Evolutionary conservation across 2,888 invertebrate species (phyloP).

Genomic region (Scrobipalpa atriplicella): DNA sequence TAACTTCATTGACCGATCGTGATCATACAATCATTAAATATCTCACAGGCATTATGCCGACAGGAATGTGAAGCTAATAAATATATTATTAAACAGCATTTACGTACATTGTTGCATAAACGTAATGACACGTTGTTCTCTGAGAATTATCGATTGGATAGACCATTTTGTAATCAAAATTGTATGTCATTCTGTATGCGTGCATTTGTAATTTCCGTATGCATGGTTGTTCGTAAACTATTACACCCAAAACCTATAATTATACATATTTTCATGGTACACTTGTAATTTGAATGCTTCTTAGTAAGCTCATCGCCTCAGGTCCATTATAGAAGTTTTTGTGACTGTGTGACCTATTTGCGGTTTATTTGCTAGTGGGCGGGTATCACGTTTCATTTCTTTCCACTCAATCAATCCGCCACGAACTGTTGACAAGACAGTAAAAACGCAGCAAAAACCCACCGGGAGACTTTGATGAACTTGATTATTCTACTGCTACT

Average conservation of each 20-base stretch:
- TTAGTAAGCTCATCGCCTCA: not conserved
- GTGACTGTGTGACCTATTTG: not conserved
- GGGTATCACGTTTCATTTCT: not conserved
- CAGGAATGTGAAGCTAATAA: slow-evolving; percentile 38
- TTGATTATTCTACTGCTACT: slow-evolving; percentile 53
- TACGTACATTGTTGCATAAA: slow-evolving; percentile 49
- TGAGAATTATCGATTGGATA: slow-evolving; percentile 54
- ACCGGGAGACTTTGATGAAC: slow-evolving; percentile 26
- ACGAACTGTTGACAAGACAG: slow-evolving; percentile 13
- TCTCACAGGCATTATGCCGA: slow-evolving; percentile 18
- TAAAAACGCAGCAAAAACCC: slow-evolving; percentile 18
- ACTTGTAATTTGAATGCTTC: not conserved
- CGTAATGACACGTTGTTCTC: slow-evolving; percentile 52
- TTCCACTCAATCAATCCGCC: slow-evolving; percentile 21
- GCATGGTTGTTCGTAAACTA: slow-evolving; percentile 9
- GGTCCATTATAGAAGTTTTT: not conserved
- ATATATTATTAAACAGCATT: slow-evolving; percentile 56
- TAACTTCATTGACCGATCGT: slow-evolving; percentile 11
- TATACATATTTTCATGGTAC: slow-evolving; percentile 3
- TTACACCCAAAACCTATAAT: slow-evolving; percentile 18
- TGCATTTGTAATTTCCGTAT: slow-evolving; percentile 43
- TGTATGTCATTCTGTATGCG: slow-evolving; percentile 49
- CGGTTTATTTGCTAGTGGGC: not conserved
- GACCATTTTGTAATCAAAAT: slow-evolving; percentile 49
- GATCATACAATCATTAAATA: slow-evolving; percentile 7